These are phyloP conservation scores for Lordiphosa stackelbergi DNA, from an alignment of 1,140 invertebrate species.

Conservation along the genomic window DNA sequence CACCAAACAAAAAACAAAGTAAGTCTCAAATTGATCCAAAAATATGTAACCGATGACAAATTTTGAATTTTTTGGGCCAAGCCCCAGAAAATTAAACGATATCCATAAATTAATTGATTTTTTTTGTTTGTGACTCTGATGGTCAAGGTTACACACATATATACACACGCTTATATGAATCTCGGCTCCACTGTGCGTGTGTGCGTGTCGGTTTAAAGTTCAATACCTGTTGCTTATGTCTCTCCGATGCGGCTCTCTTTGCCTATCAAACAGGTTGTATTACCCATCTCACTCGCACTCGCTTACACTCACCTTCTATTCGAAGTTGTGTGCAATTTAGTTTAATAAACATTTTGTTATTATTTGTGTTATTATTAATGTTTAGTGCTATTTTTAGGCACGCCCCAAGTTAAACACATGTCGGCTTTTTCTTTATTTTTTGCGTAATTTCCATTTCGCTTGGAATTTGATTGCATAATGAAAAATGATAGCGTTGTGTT, in stretches of 20 bases:
- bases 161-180: conserved; percentile 8
- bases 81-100: conserved; percentile 9
- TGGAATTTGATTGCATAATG: conserved; percentile 3
- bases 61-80: conserved; percentile 4
- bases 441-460: background rate
- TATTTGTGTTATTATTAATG: conserved; percentile 17
- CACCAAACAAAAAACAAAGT: conserved; percentile 1
- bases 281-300: conserved; percentile 25
- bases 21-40: background rate
- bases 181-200: conserved; percentile 12
- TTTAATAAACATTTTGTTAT: conserved; percentile 25
- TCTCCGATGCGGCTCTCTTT: conserved; percentile 8
- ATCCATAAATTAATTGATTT: conserved; percentile 30
- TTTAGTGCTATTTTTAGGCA: conserved; percentile 14
- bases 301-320: background rate
- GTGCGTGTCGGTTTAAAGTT: conserved; percentile 56
- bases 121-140: conserved; percentile 26
- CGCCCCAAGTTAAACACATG: conserved; percentile 5
- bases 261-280: conserved; percentile 36
- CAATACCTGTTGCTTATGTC: conserved; percentile 54
- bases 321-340: conserved; percentile 25
- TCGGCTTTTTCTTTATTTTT: conserved; percentile 3
- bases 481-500: background rate
- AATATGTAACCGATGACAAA: background rate
- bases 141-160: conserved; percentile 58